Evolutionary conservation across 1,140 invertebrate species (phyloP).

Genomic region (Yoshiicerus persimilis): DNA sequence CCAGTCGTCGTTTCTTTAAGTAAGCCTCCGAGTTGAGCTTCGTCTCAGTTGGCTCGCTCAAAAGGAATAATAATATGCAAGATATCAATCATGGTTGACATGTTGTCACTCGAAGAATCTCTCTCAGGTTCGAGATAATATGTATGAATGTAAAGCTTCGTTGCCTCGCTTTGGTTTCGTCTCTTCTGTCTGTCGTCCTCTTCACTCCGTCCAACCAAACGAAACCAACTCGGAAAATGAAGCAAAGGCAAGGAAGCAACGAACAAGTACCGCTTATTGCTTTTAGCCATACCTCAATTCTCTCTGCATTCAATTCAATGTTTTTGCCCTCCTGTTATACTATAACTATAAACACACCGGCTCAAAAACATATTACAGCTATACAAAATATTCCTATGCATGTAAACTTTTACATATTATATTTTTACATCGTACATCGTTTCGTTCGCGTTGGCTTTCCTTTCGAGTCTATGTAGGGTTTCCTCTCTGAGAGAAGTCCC

Average conservation of each 20-base stretch:
- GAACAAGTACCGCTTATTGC: constrained; percentile 10
- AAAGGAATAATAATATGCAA: constrained; percentile 46
- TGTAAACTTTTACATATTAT: background rate
- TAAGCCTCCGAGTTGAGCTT: background rate
- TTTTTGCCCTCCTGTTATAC: background rate
- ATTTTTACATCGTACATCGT: background rate
- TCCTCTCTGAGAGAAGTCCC: background rate
- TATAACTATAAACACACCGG: background rate
- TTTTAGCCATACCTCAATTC: constrained; percentile 17
- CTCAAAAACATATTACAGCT: background rate
- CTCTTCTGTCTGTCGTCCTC: background rate
- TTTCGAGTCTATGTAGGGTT: background rate
- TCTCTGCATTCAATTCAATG: background rate
- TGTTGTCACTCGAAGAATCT: constrained; percentile 46
- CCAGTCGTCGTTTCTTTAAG: background rate
- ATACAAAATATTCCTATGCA: background rate
- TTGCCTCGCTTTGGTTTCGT: constrained; percentile 10
- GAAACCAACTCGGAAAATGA: background rate
- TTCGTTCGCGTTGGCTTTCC: background rate
- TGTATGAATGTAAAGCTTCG: constrained; percentile 28
- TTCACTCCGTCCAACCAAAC: background rate
- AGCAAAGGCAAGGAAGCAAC: background rate
- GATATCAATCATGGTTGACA: constrained; percentile 47
- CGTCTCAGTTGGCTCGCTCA: constrained; percentile 31
- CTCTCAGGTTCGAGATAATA: constrained; percentile 18